These are phyloP conservation scores for Trachelus tabidus DNA, from an alignment of 2,888 invertebrate species.

Conservation along the genomic window DNA sequence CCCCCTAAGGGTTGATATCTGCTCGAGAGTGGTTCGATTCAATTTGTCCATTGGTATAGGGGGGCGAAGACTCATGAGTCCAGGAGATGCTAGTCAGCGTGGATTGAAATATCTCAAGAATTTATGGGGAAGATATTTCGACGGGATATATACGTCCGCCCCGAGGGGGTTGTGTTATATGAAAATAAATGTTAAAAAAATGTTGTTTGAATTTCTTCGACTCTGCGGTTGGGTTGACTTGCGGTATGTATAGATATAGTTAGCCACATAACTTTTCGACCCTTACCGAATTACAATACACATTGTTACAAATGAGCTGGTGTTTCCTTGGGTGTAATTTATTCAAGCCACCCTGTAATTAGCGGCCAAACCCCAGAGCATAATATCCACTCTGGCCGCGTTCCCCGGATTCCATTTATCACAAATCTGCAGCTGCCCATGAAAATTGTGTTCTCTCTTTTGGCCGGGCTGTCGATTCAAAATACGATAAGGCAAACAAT, in stretches of 20 bases:
- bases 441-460: slow-evolving; percentile 19
- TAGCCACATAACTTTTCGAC: background rate
- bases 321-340: slow-evolving; percentile 56
- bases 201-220: background rate
- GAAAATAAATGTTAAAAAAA: background rate
- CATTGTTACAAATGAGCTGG: slow-evolving; percentile 40
- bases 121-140: background rate
- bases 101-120: background rate
- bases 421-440: slow-evolving; percentile 53
- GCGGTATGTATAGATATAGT: slow-evolving; percentile 1
- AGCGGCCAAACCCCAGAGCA: slow-evolving; percentile 49
- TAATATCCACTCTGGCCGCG: slow-evolving; percentile 47
- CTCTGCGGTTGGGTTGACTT: background rate
- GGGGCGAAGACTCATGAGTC: background rate
- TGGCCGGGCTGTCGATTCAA: background rate
- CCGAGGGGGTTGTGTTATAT: background rate
- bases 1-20: background rate
- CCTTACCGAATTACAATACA: slow-evolving; percentile 19
- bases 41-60: slow-evolving; percentile 41
- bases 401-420: slow-evolving; percentile 58
- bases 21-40: slow-evolving; percentile 23
- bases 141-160: background rate
- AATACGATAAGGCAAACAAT: background rate
- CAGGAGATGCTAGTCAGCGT: background rate
- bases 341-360: slow-evolving; percentile 57